A percentile compares a stretch with the other conserved stretches of the same genome.
Conservation (phyloP, 2,113 vertebrate species). For the Aphyosemion australe region DNA sequence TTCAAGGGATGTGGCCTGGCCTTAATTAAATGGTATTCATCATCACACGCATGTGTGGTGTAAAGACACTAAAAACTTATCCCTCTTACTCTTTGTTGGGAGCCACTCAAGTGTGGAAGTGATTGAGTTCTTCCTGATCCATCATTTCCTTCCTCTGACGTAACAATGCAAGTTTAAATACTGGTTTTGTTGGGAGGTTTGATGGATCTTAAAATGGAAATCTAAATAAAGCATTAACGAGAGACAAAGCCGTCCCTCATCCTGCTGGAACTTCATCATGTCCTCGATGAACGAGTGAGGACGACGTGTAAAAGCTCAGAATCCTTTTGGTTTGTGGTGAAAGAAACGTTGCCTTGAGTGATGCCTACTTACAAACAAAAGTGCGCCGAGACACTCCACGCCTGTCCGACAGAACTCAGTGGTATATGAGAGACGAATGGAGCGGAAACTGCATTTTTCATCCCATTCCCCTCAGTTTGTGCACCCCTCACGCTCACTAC, state of each 20-base stretch:
- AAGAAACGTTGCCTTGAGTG: conserved; percentile 40
- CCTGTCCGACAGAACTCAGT: conserved; percentile 36
- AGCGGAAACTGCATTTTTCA: conserved; percentile 75
- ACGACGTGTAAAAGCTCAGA: not conserved
- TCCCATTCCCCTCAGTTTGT: conserved; percentile 65
- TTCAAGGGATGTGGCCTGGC: conserved; percentile 46
- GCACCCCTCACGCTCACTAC: conserved; percentile 58
- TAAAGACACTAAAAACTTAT: conserved; percentile 25
- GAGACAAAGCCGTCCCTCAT: not conserved
- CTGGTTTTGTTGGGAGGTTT: conserved; percentile 2
- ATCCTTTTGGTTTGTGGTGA: conserved; percentile 24
- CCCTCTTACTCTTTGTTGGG: conserved; percentile 37
- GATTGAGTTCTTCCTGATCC: conserved; percentile 9
- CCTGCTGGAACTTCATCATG: conserved; percentile 1
- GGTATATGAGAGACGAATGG: conserved; percentile 60
- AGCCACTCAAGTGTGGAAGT: conserved; percentile 23
- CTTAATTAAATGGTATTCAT: conserved; percentile 51
- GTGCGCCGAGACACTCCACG: conserved; percentile 37
- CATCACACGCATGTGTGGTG: conserved; percentile 25
- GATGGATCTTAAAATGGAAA: not conserved
- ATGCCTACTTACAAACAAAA: conserved; percentile 66
- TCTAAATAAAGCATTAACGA: not conserved
- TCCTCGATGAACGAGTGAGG: not conserved
- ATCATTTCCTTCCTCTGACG: conserved; percentile 16
- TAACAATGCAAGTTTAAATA: conserved; percentile 2